A percentile compares a stretch with the other conserved stretches of the same genome.
Evolutionary conservation across 2,113 vertebrate genomes (phyloP).

Genomic region (Pluvialis apricaria): DNA sequence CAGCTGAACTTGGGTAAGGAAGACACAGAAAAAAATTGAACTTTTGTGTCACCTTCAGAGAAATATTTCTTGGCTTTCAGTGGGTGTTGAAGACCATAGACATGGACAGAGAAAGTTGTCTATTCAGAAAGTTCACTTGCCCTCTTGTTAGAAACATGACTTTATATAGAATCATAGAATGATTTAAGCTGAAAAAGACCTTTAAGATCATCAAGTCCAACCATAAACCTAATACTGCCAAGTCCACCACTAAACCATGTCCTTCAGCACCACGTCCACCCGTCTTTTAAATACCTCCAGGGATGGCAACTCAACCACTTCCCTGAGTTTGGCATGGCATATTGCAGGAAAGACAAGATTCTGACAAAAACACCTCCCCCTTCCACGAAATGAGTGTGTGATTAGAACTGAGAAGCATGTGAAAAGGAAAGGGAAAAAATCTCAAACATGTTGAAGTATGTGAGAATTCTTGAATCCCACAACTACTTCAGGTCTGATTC

Average conservation of each 20-base stretch:
- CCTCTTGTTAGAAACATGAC: background rate
- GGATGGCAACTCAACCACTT: background rate
- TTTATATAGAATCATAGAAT: background rate
- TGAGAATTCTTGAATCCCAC: background rate
- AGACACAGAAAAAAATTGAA: background rate
- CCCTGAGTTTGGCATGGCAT: background rate
- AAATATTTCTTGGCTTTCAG: background rate
- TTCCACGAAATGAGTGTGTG: background rate
- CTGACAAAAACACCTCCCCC: background rate
- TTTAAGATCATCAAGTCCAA: background rate
- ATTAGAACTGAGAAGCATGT: background rate
- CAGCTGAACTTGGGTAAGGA: background rate
- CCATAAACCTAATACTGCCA: background rate
- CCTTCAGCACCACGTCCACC: background rate
- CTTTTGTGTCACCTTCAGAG: background rate
- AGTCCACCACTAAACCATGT: background rate
- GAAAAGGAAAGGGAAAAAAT: background rate
- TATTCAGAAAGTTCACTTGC: background rate
- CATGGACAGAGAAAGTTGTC: background rate
- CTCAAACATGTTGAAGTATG: background rate
- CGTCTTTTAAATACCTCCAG: background rate
- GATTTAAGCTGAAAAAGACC: background rate
- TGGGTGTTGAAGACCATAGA: background rate
- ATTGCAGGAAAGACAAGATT: background rate
- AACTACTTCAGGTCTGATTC: background rate